Conservation (phyloP, 2,113 vertebrate genomes). For the Balaeniceps rex region DNA sequence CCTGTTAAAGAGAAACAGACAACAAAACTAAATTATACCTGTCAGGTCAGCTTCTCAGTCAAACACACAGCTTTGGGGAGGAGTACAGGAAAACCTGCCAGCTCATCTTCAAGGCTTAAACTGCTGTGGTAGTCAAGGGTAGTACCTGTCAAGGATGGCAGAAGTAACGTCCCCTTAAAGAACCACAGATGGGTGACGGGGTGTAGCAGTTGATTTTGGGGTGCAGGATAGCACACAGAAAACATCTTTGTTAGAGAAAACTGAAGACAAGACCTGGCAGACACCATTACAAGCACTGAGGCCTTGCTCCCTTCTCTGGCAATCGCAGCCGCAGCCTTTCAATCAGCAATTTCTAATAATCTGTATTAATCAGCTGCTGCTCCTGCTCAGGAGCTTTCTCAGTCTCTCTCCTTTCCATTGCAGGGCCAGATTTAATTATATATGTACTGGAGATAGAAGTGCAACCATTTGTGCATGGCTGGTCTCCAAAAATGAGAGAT, state of each 20-base stretch:
- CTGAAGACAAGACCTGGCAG: not conserved
- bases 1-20: constrained; percentile 72
- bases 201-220: not conserved
- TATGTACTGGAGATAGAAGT: not conserved
- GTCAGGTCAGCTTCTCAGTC: constrained; percentile 1
- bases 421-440: not conserved
- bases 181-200: not conserved
- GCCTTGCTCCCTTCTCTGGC: not conserved
- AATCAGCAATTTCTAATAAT: constrained; percentile 9
- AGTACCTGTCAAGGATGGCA: not conserved
- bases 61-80: not conserved
- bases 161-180: not conserved
- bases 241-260: not conserved
- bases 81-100: not conserved
- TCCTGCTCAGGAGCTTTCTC: not conserved
- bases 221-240: not conserved
- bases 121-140: not conserved
- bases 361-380: constrained; percentile 17
- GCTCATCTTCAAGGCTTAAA: not conserved
- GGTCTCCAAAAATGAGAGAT: not conserved
- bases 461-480: not conserved
- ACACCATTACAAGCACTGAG: not conserved
- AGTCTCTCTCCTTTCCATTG: not conserved
- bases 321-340: constrained; percentile 19
- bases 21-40: not conserved